These are phyloP conservation scores for Psophia crepitans DNA, from an alignment of 2,113 vertebrate species.

Conservation along the genomic window DNA sequence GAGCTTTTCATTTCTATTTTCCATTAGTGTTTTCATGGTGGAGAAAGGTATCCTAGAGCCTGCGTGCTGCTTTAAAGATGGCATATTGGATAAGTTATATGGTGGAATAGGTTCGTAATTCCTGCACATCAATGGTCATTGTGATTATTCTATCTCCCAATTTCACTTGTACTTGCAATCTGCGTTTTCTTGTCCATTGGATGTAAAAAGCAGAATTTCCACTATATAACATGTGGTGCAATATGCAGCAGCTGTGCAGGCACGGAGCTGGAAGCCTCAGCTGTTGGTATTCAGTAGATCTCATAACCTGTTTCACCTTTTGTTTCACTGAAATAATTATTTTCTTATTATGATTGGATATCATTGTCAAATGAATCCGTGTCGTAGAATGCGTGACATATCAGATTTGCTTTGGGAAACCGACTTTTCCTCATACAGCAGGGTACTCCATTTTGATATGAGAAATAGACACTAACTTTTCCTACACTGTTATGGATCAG, in stretches of 20 bases:
- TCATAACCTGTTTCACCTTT: background rate
- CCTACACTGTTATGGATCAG: background rate
- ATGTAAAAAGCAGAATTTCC: background rate
- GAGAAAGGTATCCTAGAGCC: background rate
- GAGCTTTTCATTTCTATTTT: background rate
- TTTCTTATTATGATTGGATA: background rate
- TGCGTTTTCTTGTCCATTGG: background rate
- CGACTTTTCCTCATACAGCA: background rate
- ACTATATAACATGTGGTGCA: background rate
- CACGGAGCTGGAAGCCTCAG: background rate
- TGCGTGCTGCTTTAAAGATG: background rate
- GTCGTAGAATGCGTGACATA: background rate
- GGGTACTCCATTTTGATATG: background rate
- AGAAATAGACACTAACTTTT: background rate
- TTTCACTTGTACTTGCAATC: background rate
- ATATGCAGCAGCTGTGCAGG: background rate
- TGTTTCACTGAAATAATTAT: background rate
- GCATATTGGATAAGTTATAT: background rate
- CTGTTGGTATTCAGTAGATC: background rate
- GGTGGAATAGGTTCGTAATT: background rate
- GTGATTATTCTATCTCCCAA: background rate
- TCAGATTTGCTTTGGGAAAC: background rate
- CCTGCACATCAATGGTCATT: background rate
- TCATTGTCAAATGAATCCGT: background rate
- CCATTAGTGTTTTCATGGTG: background rate